Evolutionary conservation across 2,888 invertebrate genomes (phyloP).

Genomic region (Luperina nickerlii): DNA sequence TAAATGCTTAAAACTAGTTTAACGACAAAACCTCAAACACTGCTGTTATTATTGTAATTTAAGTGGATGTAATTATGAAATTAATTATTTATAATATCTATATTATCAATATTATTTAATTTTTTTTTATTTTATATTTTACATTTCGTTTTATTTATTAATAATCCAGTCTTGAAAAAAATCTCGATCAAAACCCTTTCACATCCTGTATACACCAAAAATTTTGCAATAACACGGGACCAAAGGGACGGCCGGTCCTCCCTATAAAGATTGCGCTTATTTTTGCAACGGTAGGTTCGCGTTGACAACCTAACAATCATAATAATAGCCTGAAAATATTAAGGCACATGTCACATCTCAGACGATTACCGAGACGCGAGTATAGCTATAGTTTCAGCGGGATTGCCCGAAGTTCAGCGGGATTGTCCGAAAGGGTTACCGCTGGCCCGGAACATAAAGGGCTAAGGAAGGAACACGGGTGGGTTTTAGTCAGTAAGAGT

Average conservation of each 20-base stretch:
- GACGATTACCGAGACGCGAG: background rate
- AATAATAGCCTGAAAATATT: conserved; percentile 24
- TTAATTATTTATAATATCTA: background rate
- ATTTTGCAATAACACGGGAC: background rate
- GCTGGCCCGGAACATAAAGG: too few species aligned
- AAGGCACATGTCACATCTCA: too few species aligned
- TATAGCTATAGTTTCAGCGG: background rate
- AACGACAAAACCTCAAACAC: too few species aligned
- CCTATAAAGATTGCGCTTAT: conserved; percentile 38
- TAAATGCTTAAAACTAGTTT: too few species aligned
- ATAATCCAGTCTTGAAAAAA: background rate
- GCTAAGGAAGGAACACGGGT: too few species aligned
- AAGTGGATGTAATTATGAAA: background rate
- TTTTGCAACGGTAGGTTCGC: conserved; percentile 49
- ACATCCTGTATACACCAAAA: conserved; percentile 25
- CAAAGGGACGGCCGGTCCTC: conserved; percentile 3
- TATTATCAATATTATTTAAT: too few species aligned
- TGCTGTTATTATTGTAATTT: background rate
- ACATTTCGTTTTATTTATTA: too few species aligned
- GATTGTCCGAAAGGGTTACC: too few species aligned
- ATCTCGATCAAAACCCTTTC: background rate
- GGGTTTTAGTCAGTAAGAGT: too few species aligned
- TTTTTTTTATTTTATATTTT: too few species aligned
- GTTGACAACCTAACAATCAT: conserved; percentile 42
- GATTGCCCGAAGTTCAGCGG: too few species aligned